Conservation (phyloP, 2,888 invertebrate genomes). For the Cheilosia urbana region DNA sequence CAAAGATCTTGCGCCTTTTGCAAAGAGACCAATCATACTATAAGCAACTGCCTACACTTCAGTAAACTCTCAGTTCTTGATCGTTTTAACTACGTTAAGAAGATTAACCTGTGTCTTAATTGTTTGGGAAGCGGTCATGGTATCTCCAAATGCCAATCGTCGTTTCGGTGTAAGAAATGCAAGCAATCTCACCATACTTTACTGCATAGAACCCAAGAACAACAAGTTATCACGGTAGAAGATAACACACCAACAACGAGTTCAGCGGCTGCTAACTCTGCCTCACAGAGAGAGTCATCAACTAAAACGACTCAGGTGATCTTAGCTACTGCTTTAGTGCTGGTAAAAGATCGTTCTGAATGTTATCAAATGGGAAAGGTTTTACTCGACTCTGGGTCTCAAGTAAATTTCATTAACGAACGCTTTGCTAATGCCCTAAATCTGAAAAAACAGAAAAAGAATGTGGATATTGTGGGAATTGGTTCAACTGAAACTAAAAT, state of each 20-base stretch:
- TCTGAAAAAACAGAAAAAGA: constrained; percentile 23
- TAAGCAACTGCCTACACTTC: constrained; percentile 9
- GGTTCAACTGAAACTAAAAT: neutral
- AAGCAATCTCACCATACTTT: constrained; percentile 10
- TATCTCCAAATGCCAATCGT: neutral
- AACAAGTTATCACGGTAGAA: neutral
- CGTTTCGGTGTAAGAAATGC: constrained; percentile 7
- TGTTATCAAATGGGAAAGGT: constrained; percentile 17
- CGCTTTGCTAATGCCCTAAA: constrained; percentile 16
- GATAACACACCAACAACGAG: neutral
- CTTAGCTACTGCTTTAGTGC: constrained; percentile 35
- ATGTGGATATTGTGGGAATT: constrained; percentile 17
- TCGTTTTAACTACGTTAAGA: neutral
- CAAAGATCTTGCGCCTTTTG: constrained; percentile 3
- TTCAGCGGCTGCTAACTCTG: constrained; percentile 20
- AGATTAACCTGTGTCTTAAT: neutral
- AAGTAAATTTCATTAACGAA: constrained; percentile 43
- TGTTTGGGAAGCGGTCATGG: too few species aligned
- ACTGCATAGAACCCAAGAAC: constrained; percentile 18
- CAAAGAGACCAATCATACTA: constrained; percentile 7
- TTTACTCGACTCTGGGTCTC: constrained; percentile 33
- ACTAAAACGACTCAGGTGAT: constrained; percentile 15
- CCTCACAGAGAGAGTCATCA: neutral
- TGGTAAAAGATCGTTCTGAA: constrained; percentile 11
- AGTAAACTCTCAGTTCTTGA: neutral